Base-by-base conservation (phyloP, 2,797 vertebrate genomes). In the Phoxinus dragarum region DNA sequence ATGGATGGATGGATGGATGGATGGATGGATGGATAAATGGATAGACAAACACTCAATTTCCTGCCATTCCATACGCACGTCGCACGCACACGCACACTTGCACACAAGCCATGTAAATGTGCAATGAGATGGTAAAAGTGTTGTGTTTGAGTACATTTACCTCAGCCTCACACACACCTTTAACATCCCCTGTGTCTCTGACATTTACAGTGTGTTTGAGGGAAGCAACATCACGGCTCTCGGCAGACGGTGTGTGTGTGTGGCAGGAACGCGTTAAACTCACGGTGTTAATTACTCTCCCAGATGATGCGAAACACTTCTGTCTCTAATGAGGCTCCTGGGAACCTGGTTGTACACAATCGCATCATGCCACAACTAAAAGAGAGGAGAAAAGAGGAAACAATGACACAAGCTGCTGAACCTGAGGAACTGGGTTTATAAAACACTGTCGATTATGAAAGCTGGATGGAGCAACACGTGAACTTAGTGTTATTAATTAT, bases 281-380 rank as follows among this genome's bases (percentile, higher is more conserved):
- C 49, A 27, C 17, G 21, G 47, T 27, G 40, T 84, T 90, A 89
- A 90, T 87, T 88, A 86, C 67, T 66, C 87, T 88, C 84, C 56
- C 76, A 77, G 79, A 84, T 61, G 81, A 87, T 19, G 67, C 66
- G 34, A 87, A 87, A 87, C 87, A 87, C 81, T 23, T 49, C 23
- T 34, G 56, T 56, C 73, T 14, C 73, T 90, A 88, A 90, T 88
- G 86, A 89, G 86, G 49, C 86, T 85, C 72, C 44, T 31, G 87
- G 87, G 86, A 90, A 59, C 84, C 73, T 52, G 75, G 69, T 54
- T 31, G 54, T 67, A 67, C 59, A 75, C 44, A 76, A 76, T 85
- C 47, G 4, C 38, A 75, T 82, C 66, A 6, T 54, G 19, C 17
- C 74, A 72, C 71, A 47, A 42, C 68, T 73, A 85, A 59, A 72